Base-by-base conservation (phyloP, 1,140 invertebrate species). In the Temnothorax longispinosus region DNA sequence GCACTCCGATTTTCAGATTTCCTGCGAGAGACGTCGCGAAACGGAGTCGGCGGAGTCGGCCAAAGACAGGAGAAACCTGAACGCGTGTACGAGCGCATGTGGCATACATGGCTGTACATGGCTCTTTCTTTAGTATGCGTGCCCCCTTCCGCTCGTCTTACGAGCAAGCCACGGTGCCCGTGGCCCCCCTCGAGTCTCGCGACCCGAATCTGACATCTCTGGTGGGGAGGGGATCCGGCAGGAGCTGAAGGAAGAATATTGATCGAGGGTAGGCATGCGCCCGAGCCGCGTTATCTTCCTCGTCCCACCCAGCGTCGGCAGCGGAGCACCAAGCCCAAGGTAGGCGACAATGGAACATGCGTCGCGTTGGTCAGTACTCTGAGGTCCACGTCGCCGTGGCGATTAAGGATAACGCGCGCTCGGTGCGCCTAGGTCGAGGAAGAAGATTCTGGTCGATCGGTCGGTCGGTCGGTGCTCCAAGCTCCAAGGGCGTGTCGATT, bases 171-270 rank as follows among this genome's bases (percentile, higher is more conserved):
- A 27, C 27, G 27, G 27, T 27, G 27, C 27, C 27, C 27, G 27
- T 27, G 27, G 27, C 27, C 27, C 27, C 27, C 27, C 27, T 27
- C 27, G 27, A 27, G 27, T 27, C 27, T 27, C 27, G 27, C 27
- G 13, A 5, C 52, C 15, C 15, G 18, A 0, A 18, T 54, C 52
- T 6, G 52, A 10, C 52, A n/a, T 54, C 15, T 54, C 15, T 18
- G 15, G 52, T 54, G 52, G 52, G 52, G 52, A 54, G 52, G 18
- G 18, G 18, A 54, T 54, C 52, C 52, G 52, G 13, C 15, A 18
- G 86, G 87, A 65, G 89, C 89, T 78, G 88, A 91, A 86, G 85
- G 87, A 93, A 94, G 92, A 92, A 94, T 95, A 95, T 95, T 95
- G 94, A 94, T 95, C 94, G 89, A 85, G 75, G 74, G 85, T 91